Evolutionary conservation across 1,140 invertebrate species (phyloP).

Genomic region (Helicoverpa armigera): DNA sequence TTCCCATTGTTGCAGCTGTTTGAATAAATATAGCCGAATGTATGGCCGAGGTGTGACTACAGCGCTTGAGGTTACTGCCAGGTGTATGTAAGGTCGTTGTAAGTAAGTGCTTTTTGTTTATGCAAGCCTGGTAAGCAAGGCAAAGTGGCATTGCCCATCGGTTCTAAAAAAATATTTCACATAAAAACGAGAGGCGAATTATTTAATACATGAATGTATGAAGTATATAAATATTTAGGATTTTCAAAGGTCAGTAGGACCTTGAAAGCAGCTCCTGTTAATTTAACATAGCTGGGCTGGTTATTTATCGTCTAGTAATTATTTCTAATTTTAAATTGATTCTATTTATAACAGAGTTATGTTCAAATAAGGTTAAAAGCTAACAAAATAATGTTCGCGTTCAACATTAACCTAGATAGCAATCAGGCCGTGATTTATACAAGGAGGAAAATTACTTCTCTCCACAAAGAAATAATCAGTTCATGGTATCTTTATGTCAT

Average conservation of each 20-base stretch:
- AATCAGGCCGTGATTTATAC: slow-evolving; percentile 17
- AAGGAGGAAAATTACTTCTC: slow-evolving; percentile 8
- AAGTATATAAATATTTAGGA: too few relatives aligned
- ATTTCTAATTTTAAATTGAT: neutral
- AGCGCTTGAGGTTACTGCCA: slow-evolving; percentile 2
- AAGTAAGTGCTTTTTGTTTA: neutral
- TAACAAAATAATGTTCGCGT: neutral
- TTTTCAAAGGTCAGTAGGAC: too few relatives aligned
- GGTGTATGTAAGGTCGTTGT: neutral
- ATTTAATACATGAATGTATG: too few relatives aligned
- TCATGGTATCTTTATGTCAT: neutral
- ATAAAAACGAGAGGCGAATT: neutral
- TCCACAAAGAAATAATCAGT: neutral
- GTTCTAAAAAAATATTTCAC: neutral
- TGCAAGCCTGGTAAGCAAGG: neutral
- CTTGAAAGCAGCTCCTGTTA: too few relatives aligned
- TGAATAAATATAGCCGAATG: slow-evolving; percentile 12
- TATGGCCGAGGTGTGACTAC: neutral
- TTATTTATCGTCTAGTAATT: neutral
- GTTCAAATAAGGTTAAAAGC: slow-evolving; percentile 3
- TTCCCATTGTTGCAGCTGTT: slow-evolving; percentile 28
- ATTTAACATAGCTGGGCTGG: too few relatives aligned
- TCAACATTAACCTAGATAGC: slow-evolving; percentile 25
- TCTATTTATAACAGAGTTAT: neutral
- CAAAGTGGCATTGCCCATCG: neutral